Conservation (phyloP, 2,888 invertebrate genomes). For the Digitonthophagus gazella region DNA sequence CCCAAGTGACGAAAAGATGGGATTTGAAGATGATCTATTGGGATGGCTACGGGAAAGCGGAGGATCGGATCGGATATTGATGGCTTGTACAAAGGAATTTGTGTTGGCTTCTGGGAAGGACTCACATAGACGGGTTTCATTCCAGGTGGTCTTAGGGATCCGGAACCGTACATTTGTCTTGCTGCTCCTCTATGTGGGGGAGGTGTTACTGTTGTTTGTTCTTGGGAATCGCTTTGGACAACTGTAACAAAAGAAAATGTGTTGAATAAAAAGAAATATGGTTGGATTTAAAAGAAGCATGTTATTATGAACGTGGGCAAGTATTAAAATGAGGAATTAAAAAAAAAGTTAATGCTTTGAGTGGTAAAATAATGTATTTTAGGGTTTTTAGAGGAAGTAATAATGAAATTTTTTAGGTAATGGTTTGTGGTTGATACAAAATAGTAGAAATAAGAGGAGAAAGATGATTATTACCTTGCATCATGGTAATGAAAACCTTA, state of each 20-base stretch:
- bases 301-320: neutral
- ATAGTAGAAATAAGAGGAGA: too few relatives aligned
- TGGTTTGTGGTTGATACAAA: too few relatives aligned
- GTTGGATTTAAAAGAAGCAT: neutral
- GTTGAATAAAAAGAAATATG: neutral
- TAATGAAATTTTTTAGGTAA: too few relatives aligned
- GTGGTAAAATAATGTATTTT: too few relatives aligned
- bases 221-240: conserved; percentile 18
- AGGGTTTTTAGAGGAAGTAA: too few relatives aligned
- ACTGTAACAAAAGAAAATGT: conserved; percentile 10
- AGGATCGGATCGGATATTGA: neutral
- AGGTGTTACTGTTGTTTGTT: conserved; percentile 39
- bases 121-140: conserved; percentile 46
- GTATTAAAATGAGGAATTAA: too few relatives aligned
- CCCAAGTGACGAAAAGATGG: conserved; percentile 26
- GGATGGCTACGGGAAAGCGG: conserved; percentile 29
- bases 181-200: conserved; percentile 53
- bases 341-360: too few relatives aligned
- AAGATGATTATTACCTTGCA: too few relatives aligned
- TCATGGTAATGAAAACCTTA: too few relatives aligned
- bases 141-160: conserved; percentile 54
- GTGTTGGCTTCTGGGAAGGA: conserved; percentile 13
- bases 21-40: conserved; percentile 24
- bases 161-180: conserved; percentile 59
- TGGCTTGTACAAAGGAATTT: conserved; percentile 18